Base-by-base conservation (phyloP, 2,888 invertebrate species). In the Merodon equestris region DNA sequence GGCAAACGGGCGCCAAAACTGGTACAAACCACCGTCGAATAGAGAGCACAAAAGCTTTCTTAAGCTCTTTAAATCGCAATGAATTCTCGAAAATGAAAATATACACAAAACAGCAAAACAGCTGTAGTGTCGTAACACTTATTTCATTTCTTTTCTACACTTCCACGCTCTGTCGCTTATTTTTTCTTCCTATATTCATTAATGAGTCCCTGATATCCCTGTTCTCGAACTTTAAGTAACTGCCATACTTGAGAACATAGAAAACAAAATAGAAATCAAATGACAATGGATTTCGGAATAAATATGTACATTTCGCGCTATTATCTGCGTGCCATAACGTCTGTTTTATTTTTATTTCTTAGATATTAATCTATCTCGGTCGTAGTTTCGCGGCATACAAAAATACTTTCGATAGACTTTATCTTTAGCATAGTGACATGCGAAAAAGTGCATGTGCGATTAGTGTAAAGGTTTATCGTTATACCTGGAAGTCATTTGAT, bases 1-100 rank as follows among this genome's bases (percentile, higher is more conserved):
- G 63, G 68, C 68, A 53, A 75, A 61, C 40, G 58, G 75, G 75
- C 75, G 75, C 75, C 75, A 63, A 68, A n/a, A 18, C 17, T 9
- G 27, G 7, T 27, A 27, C 27, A 27, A 27, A 27, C 27, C 68
- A 44, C 4, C 34, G 38, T 40, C 45, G 34, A 51, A 51, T 45
- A 48, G 40, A 66, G 40, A 73, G 27, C 15, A 54, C 14, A 18
- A 42, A 63, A 75, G 68, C 68, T 68, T 45, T 34, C 15, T 61
- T 42, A 70, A 75, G 75, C 68, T 75, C 53, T 63, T 61, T 19
- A 34, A 61, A 61, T 5, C 38, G 61, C 66, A 60, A 36, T 34
- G 14, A 60, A 60, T 54, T 13, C n/a, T 27, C 27, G 14, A 42
- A 57, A 58, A 36, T 47, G 58, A 66, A 72, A 64, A 58, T 44